Evolutionary conservation across 1,140 invertebrate genomes (phyloP).

Genomic region (Oryctes rhinoceros): DNA sequence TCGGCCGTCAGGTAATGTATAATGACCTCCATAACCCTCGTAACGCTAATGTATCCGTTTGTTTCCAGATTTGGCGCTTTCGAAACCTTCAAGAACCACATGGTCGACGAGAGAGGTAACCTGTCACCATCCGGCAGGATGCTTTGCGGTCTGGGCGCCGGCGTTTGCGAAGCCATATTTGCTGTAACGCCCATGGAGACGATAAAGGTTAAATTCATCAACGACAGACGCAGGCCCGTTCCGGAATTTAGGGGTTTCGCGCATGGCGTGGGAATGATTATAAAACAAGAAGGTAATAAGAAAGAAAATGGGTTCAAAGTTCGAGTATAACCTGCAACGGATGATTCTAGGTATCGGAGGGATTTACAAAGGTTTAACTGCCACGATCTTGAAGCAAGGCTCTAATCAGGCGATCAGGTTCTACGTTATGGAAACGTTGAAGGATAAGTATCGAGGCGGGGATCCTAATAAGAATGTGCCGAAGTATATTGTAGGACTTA

Average conservation of each 20-base stretch:
- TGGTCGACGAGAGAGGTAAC: slow-evolving; percentile 82
- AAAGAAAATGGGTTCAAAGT: too few species aligned
- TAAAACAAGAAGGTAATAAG: slow-evolving; percentile 80
- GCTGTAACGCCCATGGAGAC: slow-evolving; percentile 99
- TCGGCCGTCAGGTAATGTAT: slow-evolving; percentile 80
- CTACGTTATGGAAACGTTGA: slow-evolving; percentile 95
- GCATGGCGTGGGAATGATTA: slow-evolving; percentile 88
- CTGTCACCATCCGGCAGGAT: slow-evolving; percentile 78
- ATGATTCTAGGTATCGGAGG: slow-evolving; percentile 77
- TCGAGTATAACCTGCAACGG: too few species aligned
- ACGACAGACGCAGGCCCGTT: slow-evolving; percentile 91
- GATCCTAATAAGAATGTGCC: slow-evolving; percentile 85
- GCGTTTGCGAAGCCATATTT: slow-evolving; percentile 91
- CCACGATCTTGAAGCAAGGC: slow-evolving; percentile 97
- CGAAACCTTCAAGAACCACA: slow-evolving; percentile 85
- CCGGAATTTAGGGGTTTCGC: slow-evolving; percentile 95
- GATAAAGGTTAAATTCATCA: slow-evolving; percentile 99
- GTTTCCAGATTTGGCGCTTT: slow-evolving; percentile 91
- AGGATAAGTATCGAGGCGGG: slow-evolving; percentile 89
- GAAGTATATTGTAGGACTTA: slow-evolving; percentile 85
- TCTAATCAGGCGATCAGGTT: slow-evolving; percentile 98
- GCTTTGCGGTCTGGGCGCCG: slow-evolving; percentile 92
- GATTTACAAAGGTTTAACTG: slow-evolving; percentile 92
- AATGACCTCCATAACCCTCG: slow-evolving; percentile 57
- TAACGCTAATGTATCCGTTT: slow-evolving; percentile 91